Evolutionary conservation across 2,797 vertebrate genomes (phyloP).

Genomic region (Poecilia velifera): DNA sequence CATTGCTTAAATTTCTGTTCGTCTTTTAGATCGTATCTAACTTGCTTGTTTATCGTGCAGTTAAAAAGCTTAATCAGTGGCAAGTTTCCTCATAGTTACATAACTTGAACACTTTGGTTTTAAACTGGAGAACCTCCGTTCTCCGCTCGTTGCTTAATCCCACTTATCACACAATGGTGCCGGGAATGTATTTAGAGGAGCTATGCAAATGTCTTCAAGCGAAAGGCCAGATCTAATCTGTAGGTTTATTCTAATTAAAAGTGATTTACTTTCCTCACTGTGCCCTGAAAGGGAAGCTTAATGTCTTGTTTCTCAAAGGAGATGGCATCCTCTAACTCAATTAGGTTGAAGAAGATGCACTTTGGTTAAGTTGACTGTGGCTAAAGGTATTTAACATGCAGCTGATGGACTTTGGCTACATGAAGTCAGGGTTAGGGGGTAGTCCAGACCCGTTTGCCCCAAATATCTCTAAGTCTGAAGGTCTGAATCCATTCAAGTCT

Average conservation of each 20-base stretch:
- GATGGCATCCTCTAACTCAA: constrained; percentile 67
- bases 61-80: neutral
- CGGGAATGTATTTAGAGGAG: constrained; percentile 57
- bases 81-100: neutral
- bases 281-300: constrained; percentile 68
- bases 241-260: constrained; percentile 83
- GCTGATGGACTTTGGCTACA: constrained; percentile 19
- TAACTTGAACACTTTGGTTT: constrained; percentile 54
- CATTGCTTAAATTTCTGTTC: neutral
- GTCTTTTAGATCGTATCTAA: neutral
- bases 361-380: constrained; percentile 62
- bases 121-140: constrained; percentile 54
- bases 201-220: constrained; percentile 68
- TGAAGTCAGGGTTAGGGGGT: neutral
- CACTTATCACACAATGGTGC: constrained; percentile 73
- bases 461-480: neutral
- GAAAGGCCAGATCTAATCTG: constrained; percentile 77
- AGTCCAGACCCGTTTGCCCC: neutral
- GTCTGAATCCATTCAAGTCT: neutral
- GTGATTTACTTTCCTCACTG: constrained; percentile 72
- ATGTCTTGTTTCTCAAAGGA: constrained; percentile 67
- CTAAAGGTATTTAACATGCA: constrained; percentile 36
- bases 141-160: constrained; percentile 61
- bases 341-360: constrained; percentile 65
- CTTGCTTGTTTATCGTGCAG: neutral